Evolutionary conservation across 1,140 invertebrate species (phyloP).

Genomic region (Mya arenaria): DNA sequence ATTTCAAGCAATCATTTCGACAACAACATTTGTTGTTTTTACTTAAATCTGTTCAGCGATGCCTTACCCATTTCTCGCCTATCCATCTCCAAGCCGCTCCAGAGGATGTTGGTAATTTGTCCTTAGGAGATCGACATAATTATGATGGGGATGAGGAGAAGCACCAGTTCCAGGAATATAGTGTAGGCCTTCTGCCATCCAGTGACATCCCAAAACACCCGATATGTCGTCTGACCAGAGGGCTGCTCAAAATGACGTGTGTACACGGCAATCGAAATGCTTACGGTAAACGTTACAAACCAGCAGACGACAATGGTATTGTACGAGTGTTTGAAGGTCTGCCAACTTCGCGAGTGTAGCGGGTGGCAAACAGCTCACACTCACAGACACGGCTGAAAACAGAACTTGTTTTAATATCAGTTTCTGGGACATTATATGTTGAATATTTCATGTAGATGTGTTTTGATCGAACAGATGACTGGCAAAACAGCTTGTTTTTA

Average conservation of each 20-base stretch:
- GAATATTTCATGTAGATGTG: too few species aligned
- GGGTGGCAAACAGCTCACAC: background rate
- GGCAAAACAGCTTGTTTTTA: too few species aligned
- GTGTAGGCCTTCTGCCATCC: background rate
- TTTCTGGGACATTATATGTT: too few species aligned
- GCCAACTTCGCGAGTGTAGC: background rate
- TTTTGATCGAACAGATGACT: too few species aligned
- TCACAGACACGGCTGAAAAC: too few species aligned
- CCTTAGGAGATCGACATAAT: background rate
- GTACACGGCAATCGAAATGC: background rate
- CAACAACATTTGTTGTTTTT: too few species aligned
- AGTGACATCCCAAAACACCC: background rate
- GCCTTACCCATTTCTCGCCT: background rate
- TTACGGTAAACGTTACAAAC: background rate
- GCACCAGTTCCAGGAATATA: background rate
- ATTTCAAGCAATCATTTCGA: too few species aligned
- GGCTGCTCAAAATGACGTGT: background rate
- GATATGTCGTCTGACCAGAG: background rate
- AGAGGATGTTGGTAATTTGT: background rate
- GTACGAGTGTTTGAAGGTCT: background rate
- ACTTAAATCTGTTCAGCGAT: too few species aligned
- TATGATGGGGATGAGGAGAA: background rate
- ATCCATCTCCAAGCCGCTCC: background rate
- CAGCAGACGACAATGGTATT: background rate
- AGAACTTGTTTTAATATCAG: too few species aligned